phyloP scores from a whole-genome alignment of 2,797 vertebrate species.

The Squalus acanthias region DNA sequence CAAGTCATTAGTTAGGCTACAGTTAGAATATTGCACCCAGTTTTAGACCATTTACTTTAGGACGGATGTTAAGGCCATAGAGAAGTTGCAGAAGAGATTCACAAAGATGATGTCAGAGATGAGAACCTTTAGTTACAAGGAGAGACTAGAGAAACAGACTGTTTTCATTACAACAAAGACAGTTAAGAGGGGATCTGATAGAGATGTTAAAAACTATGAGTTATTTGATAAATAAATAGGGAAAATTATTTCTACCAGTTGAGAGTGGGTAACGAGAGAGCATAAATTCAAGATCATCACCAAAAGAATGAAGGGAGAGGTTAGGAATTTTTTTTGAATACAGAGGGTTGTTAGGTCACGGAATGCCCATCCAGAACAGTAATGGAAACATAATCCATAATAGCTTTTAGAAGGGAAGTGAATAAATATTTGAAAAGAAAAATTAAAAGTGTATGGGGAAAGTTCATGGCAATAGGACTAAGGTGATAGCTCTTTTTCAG shows the following conservation, averaged over 20 bases:
- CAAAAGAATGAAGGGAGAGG: not conserved
- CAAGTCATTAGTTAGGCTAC: not conserved
- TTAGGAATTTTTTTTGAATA: not conserved
- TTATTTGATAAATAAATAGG: not conserved
- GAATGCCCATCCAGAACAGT: too few relatives aligned
- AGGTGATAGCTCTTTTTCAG: not conserved
- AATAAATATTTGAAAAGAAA: not conserved
- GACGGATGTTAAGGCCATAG: not conserved
- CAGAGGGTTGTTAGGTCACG: not conserved
- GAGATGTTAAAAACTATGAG: not conserved
- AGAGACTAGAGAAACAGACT: not conserved
- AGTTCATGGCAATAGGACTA: not conserved
- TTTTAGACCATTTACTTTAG: not conserved
- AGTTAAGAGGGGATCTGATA: not conserved
- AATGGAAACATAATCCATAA: not conserved
- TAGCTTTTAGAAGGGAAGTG: not conserved
- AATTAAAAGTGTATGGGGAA: not conserved
- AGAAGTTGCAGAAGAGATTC: not conserved
- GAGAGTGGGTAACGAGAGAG: not conserved
- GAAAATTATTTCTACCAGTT: too few relatives aligned
- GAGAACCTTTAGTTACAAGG: not conserved
- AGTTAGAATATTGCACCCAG: not conserved
- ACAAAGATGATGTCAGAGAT: not conserved
- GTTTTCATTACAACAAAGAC: not conserved
- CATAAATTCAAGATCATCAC: not conserved